phyloP scores from a whole-genome alignment of 2,797 vertebrate genomes.

The Amniataba percoides region DNA sequence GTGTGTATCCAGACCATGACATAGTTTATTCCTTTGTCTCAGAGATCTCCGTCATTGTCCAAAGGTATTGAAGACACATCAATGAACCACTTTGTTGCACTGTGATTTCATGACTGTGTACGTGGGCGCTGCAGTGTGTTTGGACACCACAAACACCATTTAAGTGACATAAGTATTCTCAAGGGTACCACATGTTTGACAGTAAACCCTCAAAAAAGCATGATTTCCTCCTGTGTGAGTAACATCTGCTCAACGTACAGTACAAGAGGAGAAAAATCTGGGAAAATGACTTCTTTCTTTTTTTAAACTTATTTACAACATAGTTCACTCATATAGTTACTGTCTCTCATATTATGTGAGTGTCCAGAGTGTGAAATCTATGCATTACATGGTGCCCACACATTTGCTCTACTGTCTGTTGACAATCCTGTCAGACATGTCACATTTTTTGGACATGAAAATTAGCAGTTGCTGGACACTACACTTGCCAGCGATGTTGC shows the following conservation, averaged over 20 bases:
- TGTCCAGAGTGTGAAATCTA: neutral
- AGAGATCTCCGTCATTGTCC: neutral
- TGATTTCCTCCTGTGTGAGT: neutral
- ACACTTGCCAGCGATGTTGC: neutral
- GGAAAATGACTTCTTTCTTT: neutral
- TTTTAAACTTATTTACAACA: neutral
- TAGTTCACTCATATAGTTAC: neutral
- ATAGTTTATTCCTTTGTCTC: neutral
- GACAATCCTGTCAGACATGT: neutral
- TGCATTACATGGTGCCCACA: no score
- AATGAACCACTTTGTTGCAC: neutral
- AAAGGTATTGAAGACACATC: neutral
- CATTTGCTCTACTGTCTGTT: neutral
- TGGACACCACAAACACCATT: neutral
- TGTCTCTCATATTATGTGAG: neutral
- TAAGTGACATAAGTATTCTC: neutral
- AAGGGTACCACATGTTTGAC: constrained; percentile 1
- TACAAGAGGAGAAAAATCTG: no score
- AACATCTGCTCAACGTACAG: neutral
- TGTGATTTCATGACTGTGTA: neutral
- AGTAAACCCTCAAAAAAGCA: constrained; percentile 2
- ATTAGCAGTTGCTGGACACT: neutral
- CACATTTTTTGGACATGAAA: neutral
- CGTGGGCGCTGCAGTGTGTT: neutral
- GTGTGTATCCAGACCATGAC: no score